Evolutionary conservation across 2,888 invertebrate genomes (phyloP), one percentile per base, ranked within the genome.

Genomic region (Lasioglossum villosulum): DNA sequence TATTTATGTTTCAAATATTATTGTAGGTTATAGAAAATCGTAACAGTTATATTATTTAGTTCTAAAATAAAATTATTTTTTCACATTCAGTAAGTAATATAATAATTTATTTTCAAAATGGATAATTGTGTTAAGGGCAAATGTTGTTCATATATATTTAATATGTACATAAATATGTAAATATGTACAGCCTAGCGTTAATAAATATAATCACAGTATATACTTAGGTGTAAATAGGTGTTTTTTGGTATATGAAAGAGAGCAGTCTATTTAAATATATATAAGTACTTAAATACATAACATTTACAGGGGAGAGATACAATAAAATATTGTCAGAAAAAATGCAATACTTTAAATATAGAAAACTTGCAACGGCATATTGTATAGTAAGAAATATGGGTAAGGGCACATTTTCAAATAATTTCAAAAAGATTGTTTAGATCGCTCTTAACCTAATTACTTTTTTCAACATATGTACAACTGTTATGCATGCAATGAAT

Each of bases 361-460:
- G 72, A 66, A 87, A 66, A 34, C 86, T 92, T 19, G 42, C 73
- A 27, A 80, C 88, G 19, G 39, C 72, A 30, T 87, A 83, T 37
- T 27, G 77, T n/a, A 72, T 88, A 80, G 71, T 88, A 42, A 88
- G 93, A 84, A 88, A 90, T 52, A 90, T 93, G 88, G 93, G 93
- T 93, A 90, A 88, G 39, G 42, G 37, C 37, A n/a, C 1, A 37
- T 59, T 75, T 63, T 42, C 12, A 78, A 19, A 45, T 71, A 27
- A 27, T 59, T 27, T 14, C 27, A 23, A 52, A 48, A 23, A 52
- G 16, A 77, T 23, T n/a, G 75, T 71, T 42, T 82, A n/a, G 30
- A 12, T 19, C 27, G 30, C 27, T 56, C 56, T 45, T 83, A 56
- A 87, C 78, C 80, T 85, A 37, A 27, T 70, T 16, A 27, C 37